Percentiles rank a stretch among this genome's conserved stretches.
Evolutionary conservation across 2,888 invertebrate genomes (phyloP).

Genomic region (Ctenicera cuprea): DNA sequence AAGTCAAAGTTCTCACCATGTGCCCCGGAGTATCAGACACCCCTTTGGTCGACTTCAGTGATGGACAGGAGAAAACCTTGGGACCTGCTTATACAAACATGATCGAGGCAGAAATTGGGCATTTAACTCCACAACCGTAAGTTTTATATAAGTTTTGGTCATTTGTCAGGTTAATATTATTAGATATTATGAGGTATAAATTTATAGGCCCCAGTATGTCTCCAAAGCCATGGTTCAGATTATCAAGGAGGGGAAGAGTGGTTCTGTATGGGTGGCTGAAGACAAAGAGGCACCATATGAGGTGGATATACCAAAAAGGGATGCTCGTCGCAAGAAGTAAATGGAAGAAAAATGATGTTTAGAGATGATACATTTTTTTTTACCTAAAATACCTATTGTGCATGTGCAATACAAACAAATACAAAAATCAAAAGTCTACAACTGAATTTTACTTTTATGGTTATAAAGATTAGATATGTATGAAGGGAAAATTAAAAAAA

Average conservation of each 20-base stretch:
- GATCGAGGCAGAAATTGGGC: not conserved
- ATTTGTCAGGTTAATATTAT: slow-evolving; percentile 13
- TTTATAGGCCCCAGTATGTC: slow-evolving; percentile 67
- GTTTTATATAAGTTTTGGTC: slow-evolving; percentile 3
- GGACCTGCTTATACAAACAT: slow-evolving; percentile 31
- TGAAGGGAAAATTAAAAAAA: too few species aligned
- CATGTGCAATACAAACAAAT: too few species aligned
- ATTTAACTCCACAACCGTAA: slow-evolving; percentile 44
- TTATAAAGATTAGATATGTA: too few species aligned
- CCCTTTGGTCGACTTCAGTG: slow-evolving; percentile 59
- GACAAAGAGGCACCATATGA: slow-evolving; percentile 59
- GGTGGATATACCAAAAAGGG: not conserved
- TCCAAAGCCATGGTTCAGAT: slow-evolving; percentile 70
- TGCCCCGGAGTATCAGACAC: slow-evolving; percentile 71
- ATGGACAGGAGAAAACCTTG: slow-evolving; percentile 37
- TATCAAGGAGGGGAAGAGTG: slow-evolving; percentile 69
- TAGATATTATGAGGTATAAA: not conserved
- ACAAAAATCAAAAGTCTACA: too few species aligned
- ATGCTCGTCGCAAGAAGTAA: slow-evolving; percentile 4
- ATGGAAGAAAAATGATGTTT: not conserved
- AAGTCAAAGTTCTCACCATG: slow-evolving; percentile 68
- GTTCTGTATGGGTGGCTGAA: slow-evolving; percentile 72
- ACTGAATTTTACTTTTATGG: too few species aligned
- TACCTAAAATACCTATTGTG: too few species aligned
- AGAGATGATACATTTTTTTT: too few species aligned